Evolutionary conservation across 2,888 invertebrate species (phyloP), one percentile per base, ranked within the genome.

Genomic region (Epirrita christyi): DNA sequence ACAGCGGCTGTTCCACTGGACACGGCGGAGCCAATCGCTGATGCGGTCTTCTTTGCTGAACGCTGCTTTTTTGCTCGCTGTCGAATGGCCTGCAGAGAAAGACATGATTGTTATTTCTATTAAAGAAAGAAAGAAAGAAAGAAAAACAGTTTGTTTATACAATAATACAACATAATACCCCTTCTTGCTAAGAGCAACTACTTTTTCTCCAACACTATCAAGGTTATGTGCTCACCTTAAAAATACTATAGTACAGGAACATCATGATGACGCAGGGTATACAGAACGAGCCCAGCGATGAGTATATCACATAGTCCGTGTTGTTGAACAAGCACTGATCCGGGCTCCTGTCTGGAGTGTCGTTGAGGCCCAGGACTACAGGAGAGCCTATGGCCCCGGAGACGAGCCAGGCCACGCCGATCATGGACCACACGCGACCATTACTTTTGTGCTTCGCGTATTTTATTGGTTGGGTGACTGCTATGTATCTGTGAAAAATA

Each of bases 361-460:
- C 97, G 93, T 99, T 99, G 68, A 99, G 95, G 28, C 99, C 99
- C 68, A 99, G 93, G 47, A 98, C 97, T 71, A 99, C 97, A 29
- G 99, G 99, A 28, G 97, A 96, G 40, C 98, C 99, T 71, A 99
- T 99, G 55, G 98, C 97, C 2, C 96, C 96, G 0, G 92, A 92
- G 80, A 99, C 96, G 72, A 97, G 95, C 99, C 99, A 99, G 36
- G 98, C 98, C 63, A 98, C 93, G 29, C 96, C 95, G 76, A 99
- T 98, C 80, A 98, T 99, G 80, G 98, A 91, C 95, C 97, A 97
- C 50, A 99, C 98, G 63, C 99, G 95, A 47, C 95, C 94, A 89
- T 96, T 98, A 94, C 98, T 99, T 94, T 98, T 98, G 93, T 99
- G 98, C 81, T 98, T 98, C 62, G 99, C 98, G 93, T 99, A 99